These are phyloP conservation scores for Lipophrys pholis DNA, from an alignment of 2,113 vertebrate genomes.

Conservation along the genomic window DNA sequence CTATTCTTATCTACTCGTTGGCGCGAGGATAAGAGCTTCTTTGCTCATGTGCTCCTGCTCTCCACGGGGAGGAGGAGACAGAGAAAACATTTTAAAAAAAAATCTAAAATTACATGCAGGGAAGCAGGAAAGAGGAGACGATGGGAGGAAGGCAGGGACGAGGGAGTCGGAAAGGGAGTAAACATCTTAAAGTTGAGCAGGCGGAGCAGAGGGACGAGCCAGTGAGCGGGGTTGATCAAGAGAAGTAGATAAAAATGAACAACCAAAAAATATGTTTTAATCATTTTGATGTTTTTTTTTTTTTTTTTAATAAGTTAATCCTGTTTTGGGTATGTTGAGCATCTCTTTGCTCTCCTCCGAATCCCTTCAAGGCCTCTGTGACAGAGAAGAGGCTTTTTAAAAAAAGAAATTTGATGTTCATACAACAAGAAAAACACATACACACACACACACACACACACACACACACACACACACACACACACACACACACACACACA, in stretches of 20 bases:
- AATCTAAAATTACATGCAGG: conserved; percentile 67
- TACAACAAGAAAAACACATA: neutral
- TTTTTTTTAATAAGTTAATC: conserved; percentile 37
- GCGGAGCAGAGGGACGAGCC: conserved; percentile 11
- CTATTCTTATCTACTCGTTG: conserved; percentile 75
- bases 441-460: neutral
- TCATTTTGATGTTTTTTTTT: conserved; percentile 20
- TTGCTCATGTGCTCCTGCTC: conserved; percentile 69
- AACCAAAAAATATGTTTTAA: conserved; percentile 22
- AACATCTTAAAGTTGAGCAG: conserved; percentile 37
- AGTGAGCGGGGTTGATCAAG: conserved; percentile 1
- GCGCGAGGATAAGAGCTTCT: conserved; percentile 68
- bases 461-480: neutral
- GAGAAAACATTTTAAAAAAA: conserved; percentile 71
- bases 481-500: neutral
- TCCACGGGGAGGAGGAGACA: conserved; percentile 63
- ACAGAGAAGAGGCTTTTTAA: conserved; percentile 30
- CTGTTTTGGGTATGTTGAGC: conserved; percentile 13
- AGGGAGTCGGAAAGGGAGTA: neutral
- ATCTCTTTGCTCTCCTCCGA: conserved; percentile 21
- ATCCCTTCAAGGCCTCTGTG: conserved; percentile 23
- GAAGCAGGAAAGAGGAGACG: conserved; percentile 21
- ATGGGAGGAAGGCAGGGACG: neutral
- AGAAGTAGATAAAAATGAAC: conserved; percentile 31
- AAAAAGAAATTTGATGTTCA: conserved; percentile 23